Evolutionary conservation across 1,140 invertebrate genomes (phyloP).

Genomic region (Psilanteris sp.): DNA sequence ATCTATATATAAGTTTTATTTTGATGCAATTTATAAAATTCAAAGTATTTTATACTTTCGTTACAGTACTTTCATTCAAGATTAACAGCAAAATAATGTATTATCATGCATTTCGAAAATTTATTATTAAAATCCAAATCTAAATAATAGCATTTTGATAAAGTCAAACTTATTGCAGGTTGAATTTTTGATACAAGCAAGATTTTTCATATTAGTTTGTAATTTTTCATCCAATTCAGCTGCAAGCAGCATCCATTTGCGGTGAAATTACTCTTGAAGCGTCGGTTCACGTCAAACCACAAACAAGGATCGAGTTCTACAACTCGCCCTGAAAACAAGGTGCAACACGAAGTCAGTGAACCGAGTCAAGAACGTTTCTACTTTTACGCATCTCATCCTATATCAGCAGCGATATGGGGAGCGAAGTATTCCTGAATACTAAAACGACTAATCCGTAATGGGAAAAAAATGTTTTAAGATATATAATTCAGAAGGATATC

Average conservation of each 20-base stretch:
- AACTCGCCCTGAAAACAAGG: slow-evolving; percentile 61
- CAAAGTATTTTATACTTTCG: too few relatives aligned
- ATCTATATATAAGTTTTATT: too few relatives aligned
- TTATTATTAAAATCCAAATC: too few relatives aligned
- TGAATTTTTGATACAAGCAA: too few relatives aligned
- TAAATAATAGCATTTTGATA: too few relatives aligned
- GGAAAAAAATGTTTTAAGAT: slow-evolving; percentile 4
- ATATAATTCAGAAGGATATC: too few relatives aligned
- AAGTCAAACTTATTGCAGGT: too few relatives aligned
- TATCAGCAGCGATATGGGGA: slow-evolving; percentile 16
- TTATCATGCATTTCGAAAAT: too few relatives aligned
- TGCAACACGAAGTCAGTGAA: slow-evolving; percentile 62
- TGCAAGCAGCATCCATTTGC: slow-evolving; percentile 30
- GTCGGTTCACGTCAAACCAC: slow-evolving; percentile 48
- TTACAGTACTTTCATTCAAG: too few relatives aligned
- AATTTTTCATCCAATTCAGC: slow-evolving; percentile 47
- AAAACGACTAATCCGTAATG: background rate
- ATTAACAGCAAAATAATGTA: too few relatives aligned
- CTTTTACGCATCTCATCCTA: slow-evolving; percentile 62
- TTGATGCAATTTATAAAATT: too few relatives aligned
- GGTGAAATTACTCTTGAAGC: slow-evolving; percentile 51
- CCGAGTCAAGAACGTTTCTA: slow-evolving; percentile 58
- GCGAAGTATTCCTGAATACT: background rate
- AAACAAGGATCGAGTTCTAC: slow-evolving; percentile 60
- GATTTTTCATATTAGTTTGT: slow-evolving; percentile 29